Percentiles rank a stretch among this genome's conserved stretches.
These are phyloP conservation scores for Bubalus kerabau DNA, from an alignment of 2,113 vertebrate genomes.

Conservation along the genomic window DNA sequence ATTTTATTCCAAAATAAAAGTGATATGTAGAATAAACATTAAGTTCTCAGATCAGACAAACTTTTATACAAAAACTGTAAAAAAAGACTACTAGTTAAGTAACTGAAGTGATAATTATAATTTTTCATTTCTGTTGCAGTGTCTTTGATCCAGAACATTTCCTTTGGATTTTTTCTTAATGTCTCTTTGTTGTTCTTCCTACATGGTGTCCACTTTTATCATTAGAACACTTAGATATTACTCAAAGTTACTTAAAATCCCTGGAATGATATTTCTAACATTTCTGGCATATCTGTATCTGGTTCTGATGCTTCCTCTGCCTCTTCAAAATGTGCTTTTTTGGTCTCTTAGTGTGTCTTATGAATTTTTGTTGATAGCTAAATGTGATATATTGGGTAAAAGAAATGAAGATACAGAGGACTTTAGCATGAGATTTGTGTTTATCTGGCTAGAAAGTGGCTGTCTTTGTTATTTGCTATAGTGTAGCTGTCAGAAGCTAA, in stretches of 20 bases:
- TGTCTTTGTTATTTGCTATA: not conserved
- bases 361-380: not conserved
- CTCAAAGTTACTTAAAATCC: not conserved
- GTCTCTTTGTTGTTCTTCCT: not conserved
- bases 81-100: not conserved
- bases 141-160: not conserved
- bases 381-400: not conserved
- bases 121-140: not conserved
- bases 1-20: slow-evolving; percentile 1
- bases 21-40: not conserved
- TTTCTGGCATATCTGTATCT: not conserved
- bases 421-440: not conserved
- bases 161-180: not conserved
- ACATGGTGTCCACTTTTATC: not conserved
- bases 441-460: not conserved
- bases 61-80: not conserved
- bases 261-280: not conserved
- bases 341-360: not conserved
- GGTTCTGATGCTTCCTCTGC: not conserved
- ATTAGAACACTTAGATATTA: not conserved
- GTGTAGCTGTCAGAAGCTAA: not conserved
- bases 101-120: not conserved
- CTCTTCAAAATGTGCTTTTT: not conserved
- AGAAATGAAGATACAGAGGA: not conserved
- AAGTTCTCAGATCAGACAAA: not conserved